Evolutionary conservation across 2,888 invertebrate species (phyloP).

Genomic region (Empis stercorea): DNA sequence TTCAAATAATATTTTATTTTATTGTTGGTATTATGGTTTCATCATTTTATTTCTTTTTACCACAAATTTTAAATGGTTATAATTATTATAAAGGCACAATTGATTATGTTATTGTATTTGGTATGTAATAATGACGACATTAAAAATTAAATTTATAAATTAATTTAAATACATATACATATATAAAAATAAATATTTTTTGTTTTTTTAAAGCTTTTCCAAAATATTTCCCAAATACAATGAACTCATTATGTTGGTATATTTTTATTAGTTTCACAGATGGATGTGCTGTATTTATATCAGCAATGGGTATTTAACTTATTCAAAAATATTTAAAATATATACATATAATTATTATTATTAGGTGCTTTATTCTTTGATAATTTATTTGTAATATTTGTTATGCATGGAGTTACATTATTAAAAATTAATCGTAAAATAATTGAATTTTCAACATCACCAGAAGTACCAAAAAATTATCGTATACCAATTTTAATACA

Average conservation of each 20-base stretch:
- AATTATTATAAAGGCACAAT: constrained; percentile 12
- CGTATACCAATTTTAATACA: constrained; percentile 22
- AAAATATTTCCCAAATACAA: constrained; percentile 22
- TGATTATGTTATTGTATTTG: constrained; percentile 16
- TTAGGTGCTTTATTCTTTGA: constrained; percentile 25
- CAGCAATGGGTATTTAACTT: constrained; percentile 20
- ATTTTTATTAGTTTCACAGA: constrained; percentile 6
- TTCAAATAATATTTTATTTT: constrained; percentile 21
- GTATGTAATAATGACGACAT: no score
- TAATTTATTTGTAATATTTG: constrained; percentile 23
- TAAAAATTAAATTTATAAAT: no score
- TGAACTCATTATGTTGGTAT: constrained; percentile 17
- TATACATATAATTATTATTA: no score
- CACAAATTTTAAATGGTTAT: constrained; percentile 19
- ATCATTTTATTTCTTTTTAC: constrained; percentile 18
- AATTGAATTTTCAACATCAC: constrained; percentile 20
- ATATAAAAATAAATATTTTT: not conserved
- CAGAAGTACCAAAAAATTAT: constrained; percentile 18
- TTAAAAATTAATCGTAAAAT: constrained; percentile 19
- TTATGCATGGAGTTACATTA: constrained; percentile 22
- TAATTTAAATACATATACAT: no score
- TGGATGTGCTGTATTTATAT: constrained; percentile 13
- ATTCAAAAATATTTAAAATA: not conserved
- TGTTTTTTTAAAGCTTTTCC: constrained; percentile 21
- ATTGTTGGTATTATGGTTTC: constrained; percentile 10